Evolutionary conservation across 1,140 invertebrate genomes (phyloP), one percentile per base, ranked within the genome.

Genomic region (Mylabris phalerata): DNA sequence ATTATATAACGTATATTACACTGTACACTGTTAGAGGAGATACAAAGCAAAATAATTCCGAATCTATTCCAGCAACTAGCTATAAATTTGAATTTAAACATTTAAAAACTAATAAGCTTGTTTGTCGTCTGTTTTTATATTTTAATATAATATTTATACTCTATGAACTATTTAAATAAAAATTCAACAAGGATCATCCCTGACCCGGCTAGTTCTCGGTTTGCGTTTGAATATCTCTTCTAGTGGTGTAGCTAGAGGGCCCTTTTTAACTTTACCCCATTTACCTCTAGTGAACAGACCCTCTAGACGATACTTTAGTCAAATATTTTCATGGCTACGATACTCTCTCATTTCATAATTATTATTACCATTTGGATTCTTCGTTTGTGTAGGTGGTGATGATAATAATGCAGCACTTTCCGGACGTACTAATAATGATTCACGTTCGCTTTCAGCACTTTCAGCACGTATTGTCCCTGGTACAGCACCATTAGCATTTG

Each of bases 311-410:
- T 78, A 79, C 79, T 79, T 80, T 81, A 81, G 80, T 82, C 80
- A 82, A 78, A 82, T 82, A 48, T 75, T 73, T 45, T 75, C 68
- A 42, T 67, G 70, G 43, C 69, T 67, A 24, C 61, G 65, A 60
- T 84, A 81, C 68, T 85, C 84, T 24, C 83, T 78, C 80, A 88
- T 81, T 67, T 89, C 86, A 70, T 87, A 87, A 65, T 88, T 88
- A 70, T 88, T 88, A 74, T 88, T 88, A 9, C 85, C 84, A 68
- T 86, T 87, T 43, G 80, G 80, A 44, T 84, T 84, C 62, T 84
- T 82, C 54, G 72, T 76, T 11, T 42, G 80, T 59, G 68, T 65
- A 57, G 68, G 65, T 55, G 72, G 67, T 57, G 72, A 67, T 42
- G 72, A 67, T 79, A 64, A 80, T 38, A 69, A 55, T 27, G 67